phyloP scores from a whole-genome alignment of 2,888 invertebrate species.

The Gari tellinella region DNA sequence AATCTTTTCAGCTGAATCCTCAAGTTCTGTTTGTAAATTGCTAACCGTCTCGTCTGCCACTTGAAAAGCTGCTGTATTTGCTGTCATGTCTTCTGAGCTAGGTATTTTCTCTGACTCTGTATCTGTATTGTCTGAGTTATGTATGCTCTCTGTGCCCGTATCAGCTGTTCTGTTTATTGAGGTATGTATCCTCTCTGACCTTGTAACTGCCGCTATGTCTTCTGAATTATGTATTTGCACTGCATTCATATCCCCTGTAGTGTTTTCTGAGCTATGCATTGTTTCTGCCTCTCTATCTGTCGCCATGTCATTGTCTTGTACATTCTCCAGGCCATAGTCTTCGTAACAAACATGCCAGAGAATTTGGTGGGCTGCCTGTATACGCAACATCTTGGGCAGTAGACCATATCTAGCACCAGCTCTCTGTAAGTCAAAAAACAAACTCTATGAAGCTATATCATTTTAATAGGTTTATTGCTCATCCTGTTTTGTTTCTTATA shows the following conservation, averaged over 20 bases:
- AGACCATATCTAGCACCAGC: conserved; percentile 80
- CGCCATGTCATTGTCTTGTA: background rate
- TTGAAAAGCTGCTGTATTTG: too few species aligned
- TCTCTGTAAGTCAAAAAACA: conserved; percentile 28
- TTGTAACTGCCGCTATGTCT: too few species aligned
- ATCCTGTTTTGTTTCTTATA: too few species aligned
- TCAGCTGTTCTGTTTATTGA: background rate
- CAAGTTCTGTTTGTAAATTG: too few species aligned
- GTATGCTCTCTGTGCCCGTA: background rate
- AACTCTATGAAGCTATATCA: too few species aligned
- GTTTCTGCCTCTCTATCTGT: background rate
- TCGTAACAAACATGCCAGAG: conserved; percentile 89
- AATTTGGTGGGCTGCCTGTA: conserved; percentile 89
- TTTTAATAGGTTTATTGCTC: too few species aligned
- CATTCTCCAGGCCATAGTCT: conserved; percentile 59
- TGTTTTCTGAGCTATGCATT: background rate
- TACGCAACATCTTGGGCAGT: conserved; percentile 89
- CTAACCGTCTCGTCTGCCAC: too few species aligned
- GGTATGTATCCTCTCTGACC: background rate
- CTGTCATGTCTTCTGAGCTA: too few species aligned
- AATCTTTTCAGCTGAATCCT: too few species aligned
- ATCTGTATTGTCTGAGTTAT: background rate
- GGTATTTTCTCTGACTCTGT: conserved; percentile 3
- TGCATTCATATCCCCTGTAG: background rate
- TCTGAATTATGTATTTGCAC: too few species aligned